Base-by-base conservation (phyloP, 2,113 vertebrate genomes). In the Sebastes schlegelii region DNA sequence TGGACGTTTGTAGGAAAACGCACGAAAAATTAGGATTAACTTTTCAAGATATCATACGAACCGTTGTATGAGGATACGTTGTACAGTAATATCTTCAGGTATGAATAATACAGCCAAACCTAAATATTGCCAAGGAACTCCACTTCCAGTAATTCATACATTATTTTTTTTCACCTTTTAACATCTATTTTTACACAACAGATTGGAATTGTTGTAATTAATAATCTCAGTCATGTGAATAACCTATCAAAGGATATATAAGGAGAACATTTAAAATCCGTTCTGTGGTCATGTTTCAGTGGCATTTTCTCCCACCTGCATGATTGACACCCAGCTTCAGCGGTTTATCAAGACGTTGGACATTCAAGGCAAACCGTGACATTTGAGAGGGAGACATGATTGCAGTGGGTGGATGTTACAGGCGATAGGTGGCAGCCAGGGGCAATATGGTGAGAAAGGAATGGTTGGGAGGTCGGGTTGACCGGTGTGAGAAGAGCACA, bases 361-460 rank as follows among this genome's bases (percentile, higher is more conserved):
- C 23, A 58, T 82, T 66, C 17, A 65, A 52, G 46, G 66, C 62
- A 81, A 83, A 69, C 12, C 6, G 71, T 84, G 80, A 77, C 77
- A 83, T 83, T 83, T 81, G 23, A 89, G 66, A 52, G 48, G 49
- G 61, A 46, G 26, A 4, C 40, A 23, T 65, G 46, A 86, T 68
- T 34, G 43, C 54, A 8, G 79, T 65, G 62, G 67, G 66, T 51
- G 76, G 57, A 65, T 66, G 71, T 73, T 64, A 43, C 68, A 82
- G 77, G 26, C 83, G 68, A 77, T 54, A 4, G 4, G 34, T 45
- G 52, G 13, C 66, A 79, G 49, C 17, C 60, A 55, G 21, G 23
- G 68, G 17, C 21, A 26, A 40, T 79, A 66, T 77, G 34, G 7
- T 45, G 48, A 60, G 26, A 82, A 26, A 12, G 52, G n/a, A 68